Evolutionary conservation across 2,113 vertebrate genomes (phyloP), one percentile per base, ranked within the genome.

Genomic region (Australoheros scitulus): DNA sequence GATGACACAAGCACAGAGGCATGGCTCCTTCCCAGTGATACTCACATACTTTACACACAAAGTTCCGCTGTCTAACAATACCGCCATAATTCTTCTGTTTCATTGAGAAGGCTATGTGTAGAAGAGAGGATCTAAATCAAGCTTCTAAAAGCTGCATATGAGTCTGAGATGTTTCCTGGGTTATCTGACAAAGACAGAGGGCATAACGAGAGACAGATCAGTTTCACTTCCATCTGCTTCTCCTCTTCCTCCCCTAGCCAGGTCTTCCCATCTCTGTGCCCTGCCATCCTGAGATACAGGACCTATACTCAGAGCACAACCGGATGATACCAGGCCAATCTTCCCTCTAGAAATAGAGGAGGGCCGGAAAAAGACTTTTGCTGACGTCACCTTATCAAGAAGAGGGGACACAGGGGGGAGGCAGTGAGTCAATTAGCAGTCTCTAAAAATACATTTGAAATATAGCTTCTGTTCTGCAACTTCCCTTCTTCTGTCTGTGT

Each of bases 141-240:
- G 89, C 86, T 82, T 85, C 83, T 91, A 89, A 93, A 93, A 92
- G 89, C 90, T 89, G 82, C 77, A 80, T 65, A 77, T 57, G 76
- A 87, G 89, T 93, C 90, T 92, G 82, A 83, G 76, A 91, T 90
- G 87, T 92, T 94, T 94, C 92, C 93, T 93, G 90, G 83, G 86
- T 93, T 92, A 93, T 93, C 90, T 91, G 92, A 93, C 92, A 92
- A 93, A 94, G 91, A 93, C 90, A 91, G 86, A 92, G 93, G 87
- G 91, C 86, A 90, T 87, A 89, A 88, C 86, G 83, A 93, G 78
- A 91, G 89, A 93, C 86, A 91, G 93, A 95, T 94, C 90, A 3
- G 85, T 93, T 95, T 92, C 92, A 90, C 89, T 57, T 82, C 85
- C 87, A 87, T 90, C 83, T 84, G 36, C 68, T 86, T 84, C 55